These are phyloP conservation scores for Antedon mediterranea DNA, from an alignment of 53 echinoderm and acorn worm genomes.

Conservation along the genomic window DNA sequence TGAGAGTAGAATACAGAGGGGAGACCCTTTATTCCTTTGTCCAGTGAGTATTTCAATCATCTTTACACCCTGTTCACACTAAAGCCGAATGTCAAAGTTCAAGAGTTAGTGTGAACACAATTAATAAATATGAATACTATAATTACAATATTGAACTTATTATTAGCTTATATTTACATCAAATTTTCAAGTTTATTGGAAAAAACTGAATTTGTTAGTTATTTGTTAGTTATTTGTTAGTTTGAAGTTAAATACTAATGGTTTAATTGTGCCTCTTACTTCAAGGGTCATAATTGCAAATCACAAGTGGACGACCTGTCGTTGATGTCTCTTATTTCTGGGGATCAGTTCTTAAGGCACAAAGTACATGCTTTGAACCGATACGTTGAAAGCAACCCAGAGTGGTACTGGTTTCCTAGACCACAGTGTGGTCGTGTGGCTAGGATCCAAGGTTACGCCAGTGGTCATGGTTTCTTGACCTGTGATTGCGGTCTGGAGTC, in stretches of 20 bases:
- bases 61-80: too few species aligned
- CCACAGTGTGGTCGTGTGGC: constrained; percentile 31
- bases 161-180: too few species aligned
- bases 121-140: too few species aligned
- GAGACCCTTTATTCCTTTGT: constrained; percentile 45
- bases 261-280: not conserved
- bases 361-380: constrained; percentile 22
- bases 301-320: constrained; percentile 39
- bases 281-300: constrained; percentile 47
- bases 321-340: constrained; percentile 41
- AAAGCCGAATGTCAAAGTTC: too few species aligned
- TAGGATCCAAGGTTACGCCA: not conserved
- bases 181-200: too few species aligned
- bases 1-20: constrained; percentile 42
- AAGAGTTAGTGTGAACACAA: too few species aligned
- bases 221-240: too few species aligned
- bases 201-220: too few species aligned
- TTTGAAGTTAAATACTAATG: too few species aligned
- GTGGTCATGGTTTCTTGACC: constrained; percentile 15
- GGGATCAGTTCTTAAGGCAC: constrained; percentile 24
- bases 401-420: constrained; percentile 48
- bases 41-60: constrained; percentile 60
- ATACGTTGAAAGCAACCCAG: constrained; percentile 19
- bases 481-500: constrained; percentile 64
- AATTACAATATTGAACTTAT: too few species aligned